A percentile compares a stretch with the other conserved stretches of the same genome.
Evolutionary conservation across 2,888 invertebrate species (phyloP).

Genomic region (Coecobrya sp.): DNA sequence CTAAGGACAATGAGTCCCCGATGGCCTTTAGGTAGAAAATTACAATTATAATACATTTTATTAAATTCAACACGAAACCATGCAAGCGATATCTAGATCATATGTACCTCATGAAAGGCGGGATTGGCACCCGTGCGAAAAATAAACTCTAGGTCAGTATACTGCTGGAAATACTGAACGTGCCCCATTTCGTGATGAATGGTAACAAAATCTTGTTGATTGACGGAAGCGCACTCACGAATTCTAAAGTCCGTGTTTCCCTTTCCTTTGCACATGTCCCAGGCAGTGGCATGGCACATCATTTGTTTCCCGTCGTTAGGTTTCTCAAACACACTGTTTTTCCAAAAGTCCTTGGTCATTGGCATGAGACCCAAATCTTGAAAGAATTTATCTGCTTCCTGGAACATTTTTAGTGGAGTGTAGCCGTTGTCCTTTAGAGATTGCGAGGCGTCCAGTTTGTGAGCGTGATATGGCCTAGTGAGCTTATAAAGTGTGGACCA

Average conservation of each 20-base stretch:
- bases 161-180: conserved; percentile 78
- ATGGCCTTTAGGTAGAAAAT: too few species aligned
- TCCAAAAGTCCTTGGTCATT: conserved; percentile 97
- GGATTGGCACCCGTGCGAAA: neutral
- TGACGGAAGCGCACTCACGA: conserved; percentile 87
- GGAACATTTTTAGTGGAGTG: conserved; percentile 82
- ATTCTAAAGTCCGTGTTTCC: conserved; percentile 86
- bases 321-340: conserved; percentile 93
- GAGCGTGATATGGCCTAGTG: conserved; percentile 92
- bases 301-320: conserved; percentile 91
- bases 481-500: conserved; percentile 90
- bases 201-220: conserved; percentile 87
- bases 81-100: too few species aligned
- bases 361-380: conserved; percentile 94
- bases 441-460: conserved; percentile 92
- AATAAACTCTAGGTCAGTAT: neutral
- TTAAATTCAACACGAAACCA: too few species aligned
- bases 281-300: conserved; percentile 82
- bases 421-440: conserved; percentile 89
- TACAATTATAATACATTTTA: too few species aligned
- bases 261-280: conserved; percentile 84
- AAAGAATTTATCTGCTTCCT: conserved; percentile 93
- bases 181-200: conserved; percentile 97
- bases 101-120: conserved; percentile 89
- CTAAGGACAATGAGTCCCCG: too few species aligned